Conservation (phyloP, 2,113 vertebrate species). For the Myotis yumanensis region DNA sequence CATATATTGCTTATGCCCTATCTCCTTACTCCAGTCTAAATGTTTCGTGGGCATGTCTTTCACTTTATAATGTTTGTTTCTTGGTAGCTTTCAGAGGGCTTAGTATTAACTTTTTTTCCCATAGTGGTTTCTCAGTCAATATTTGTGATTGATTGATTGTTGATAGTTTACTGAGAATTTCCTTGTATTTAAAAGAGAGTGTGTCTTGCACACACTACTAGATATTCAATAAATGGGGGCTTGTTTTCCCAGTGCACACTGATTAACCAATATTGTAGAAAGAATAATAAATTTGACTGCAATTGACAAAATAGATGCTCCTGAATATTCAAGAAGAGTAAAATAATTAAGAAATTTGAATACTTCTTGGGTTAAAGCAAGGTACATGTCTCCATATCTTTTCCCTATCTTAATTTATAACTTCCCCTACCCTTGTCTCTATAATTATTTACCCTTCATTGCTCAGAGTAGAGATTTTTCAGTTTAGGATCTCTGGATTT, state of each 20-base stretch:
- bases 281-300: neutral
- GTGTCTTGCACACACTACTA: neutral
- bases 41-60: neutral
- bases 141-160: neutral
- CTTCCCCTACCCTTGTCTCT: neutral
- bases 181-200: neutral
- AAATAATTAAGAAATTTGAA: neutral
- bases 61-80: neutral
- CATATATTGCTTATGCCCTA: neutral
- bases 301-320: neutral
- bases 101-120: neutral
- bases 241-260: neutral
- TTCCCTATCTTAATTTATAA: neutral
- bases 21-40: neutral
- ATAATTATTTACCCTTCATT: neutral
- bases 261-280: neutral
- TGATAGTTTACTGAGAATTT: neutral
- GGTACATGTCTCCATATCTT: fast-evolving
- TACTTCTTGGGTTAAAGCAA: neutral
- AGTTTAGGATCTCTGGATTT: neutral
- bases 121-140: neutral
- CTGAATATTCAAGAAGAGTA: neutral
- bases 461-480: neutral
- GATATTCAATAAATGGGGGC: neutral
- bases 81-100: neutral